A percentile compares a stretch with the other conserved stretches of the same genome.
These are phyloP conservation scores for Bombus huntii DNA, from an alignment of 1,140 invertebrate genomes.

Conservation along the genomic window DNA sequence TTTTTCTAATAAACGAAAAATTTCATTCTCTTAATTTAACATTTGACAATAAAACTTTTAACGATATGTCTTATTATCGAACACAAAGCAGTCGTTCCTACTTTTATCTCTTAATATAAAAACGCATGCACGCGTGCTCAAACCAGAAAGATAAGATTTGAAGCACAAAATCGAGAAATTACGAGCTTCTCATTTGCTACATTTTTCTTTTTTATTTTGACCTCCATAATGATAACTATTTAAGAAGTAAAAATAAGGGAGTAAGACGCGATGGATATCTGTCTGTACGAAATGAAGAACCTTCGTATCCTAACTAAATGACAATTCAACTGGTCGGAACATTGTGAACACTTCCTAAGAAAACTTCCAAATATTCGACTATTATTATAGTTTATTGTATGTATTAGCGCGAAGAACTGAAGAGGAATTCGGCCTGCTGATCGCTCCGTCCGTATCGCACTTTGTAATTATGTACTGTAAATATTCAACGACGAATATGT, in stretches of 20 bases:
- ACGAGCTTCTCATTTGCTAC: not conserved
- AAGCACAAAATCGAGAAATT: not conserved
- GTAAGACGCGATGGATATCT: not conserved
- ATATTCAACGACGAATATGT: slow-evolving; percentile 71
- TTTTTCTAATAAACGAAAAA: not conserved
- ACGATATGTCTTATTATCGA: not conserved
- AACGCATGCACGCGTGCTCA: not conserved
- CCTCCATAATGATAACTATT: too few species aligned
- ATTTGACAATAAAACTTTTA: not conserved
- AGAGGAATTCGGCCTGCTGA: slow-evolving; percentile 74
- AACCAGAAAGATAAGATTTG: not conserved
- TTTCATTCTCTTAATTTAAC: not conserved
- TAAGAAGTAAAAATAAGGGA: not conserved
- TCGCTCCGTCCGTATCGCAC: slow-evolving; percentile 72
- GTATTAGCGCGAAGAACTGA: slow-evolving; percentile 28
- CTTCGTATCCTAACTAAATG: not conserved
- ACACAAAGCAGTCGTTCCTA: not conserved
- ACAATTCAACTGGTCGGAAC: not conserved
- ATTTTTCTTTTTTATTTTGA: not conserved
- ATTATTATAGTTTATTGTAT: slow-evolving; percentile 19
- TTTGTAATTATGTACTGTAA: slow-evolving; percentile 79
- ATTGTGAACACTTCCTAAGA: slow-evolving; percentile 3
- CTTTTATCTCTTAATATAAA: not conserved
- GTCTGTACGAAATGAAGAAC: not conserved
- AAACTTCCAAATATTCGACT: slow-evolving; percentile 27